Evolutionary conservation across 2,888 invertebrate species (phyloP), one percentile per base, ranked within the genome.

Genomic region (Campoplex capitator): DNA sequence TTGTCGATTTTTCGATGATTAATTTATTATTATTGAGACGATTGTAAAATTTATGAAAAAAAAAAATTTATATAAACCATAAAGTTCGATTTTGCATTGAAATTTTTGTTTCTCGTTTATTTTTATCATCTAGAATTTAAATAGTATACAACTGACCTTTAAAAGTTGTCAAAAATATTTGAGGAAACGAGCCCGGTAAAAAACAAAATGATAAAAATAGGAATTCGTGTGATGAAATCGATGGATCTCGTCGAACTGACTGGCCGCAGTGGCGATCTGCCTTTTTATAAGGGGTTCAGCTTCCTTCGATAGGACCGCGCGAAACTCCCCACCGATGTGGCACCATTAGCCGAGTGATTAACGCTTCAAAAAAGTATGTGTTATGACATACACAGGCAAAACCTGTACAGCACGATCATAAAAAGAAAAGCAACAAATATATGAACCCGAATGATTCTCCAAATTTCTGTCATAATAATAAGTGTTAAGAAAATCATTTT

Each of bases 241-340:
- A 56, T 23, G 62, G 23, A 38, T 70, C 45, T 42, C 68, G 62
- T 78, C 54, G 51, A 68, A 91, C 90, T 91, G 89, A 86, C 85
- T 78, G 51, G 71, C 62, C 38, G 16, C 56, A 76, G 76, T 67
- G 75, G 51, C 85, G 76, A 79, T 9, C 88, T 51, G 88, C 82
- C 87, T 90, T 89, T 91, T 92, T 88, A 92, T 92, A 92, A 80
- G 84, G 87, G 77, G 38, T 79, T 58, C 89, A 87, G 84, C 88
- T 90, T 91, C 90, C 90, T 90, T 79, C 80, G 54, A 74, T 18
- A 78, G 73, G 68, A 88, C 86, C 88, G 80, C 88, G 80, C 87
- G 77, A 81, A 88, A 38, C 88, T 76, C 91, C 92, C 91, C 91
- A 89, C 90, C 89, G 85, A 88, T 9, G 62, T 6, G 42, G 11